phyloP scores from a whole-genome alignment of 2,113 vertebrate species.

The Alouatta palliata region DNA sequence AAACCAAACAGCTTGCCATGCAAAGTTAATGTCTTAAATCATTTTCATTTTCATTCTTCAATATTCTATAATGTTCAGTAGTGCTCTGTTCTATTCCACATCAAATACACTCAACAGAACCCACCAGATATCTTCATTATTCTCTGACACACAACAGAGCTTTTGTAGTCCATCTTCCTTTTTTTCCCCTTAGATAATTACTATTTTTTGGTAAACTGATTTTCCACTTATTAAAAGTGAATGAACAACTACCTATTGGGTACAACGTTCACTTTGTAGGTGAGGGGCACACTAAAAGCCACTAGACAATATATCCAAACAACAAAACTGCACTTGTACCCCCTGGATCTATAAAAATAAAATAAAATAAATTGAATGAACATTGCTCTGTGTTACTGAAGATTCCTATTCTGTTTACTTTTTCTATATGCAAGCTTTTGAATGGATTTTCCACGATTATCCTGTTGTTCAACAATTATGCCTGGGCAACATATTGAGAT shows the following conservation, averaged over 20 bases:
- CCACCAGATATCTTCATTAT: background rate
- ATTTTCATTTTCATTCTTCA: background rate
- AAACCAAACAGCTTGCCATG: background rate
- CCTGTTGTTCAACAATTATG: background rate
- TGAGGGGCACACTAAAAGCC: no score
- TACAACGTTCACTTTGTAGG: no score
- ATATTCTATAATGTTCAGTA: background rate
- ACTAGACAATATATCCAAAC: no score
- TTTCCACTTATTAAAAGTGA: background rate
- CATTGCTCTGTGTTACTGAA: background rate
- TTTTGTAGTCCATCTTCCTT: background rate
- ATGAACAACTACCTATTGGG: no score
- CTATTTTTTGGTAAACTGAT: background rate
- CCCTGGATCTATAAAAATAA: no score
- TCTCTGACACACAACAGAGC: background rate
- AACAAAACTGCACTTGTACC: no score
- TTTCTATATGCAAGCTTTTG: background rate
- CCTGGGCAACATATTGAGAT: background rate
- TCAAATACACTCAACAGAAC: background rate
- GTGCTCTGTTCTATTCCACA: background rate
- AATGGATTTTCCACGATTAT: background rate
- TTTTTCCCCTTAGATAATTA: background rate
- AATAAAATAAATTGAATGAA: background rate
- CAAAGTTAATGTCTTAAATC: no score
- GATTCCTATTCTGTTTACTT: background rate